Conservation (phyloP, 2,797 vertebrate genomes). For the Chrysolophus pictus region DNA sequence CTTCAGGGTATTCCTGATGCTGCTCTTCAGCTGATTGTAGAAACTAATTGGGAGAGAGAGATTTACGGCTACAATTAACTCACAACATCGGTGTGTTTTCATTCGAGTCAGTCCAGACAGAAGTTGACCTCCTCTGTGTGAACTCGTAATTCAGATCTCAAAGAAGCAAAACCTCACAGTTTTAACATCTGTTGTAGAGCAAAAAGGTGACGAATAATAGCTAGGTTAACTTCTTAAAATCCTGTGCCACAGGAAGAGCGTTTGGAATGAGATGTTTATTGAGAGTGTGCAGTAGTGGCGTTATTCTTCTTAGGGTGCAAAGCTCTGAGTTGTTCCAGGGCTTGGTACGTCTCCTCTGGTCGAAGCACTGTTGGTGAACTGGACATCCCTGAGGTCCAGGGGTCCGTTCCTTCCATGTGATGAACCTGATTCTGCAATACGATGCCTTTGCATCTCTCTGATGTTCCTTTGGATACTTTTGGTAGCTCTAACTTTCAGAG, state of each 20-base stretch:
- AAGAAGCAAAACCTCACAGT: not conserved
- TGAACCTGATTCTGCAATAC: not conserved
- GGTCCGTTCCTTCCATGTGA: not conserved
- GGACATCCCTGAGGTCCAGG: not conserved
- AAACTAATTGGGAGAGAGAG: not conserved
- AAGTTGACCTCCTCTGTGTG: not conserved
- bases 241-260: not conserved
- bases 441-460: not conserved
- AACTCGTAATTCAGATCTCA: not conserved
- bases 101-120: not conserved
- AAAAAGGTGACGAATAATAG: not conserved
- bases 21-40: slow-evolving; percentile 22
- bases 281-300: not conserved
- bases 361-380: not conserved
- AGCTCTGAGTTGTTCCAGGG: not conserved
- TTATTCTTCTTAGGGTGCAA: not conserved
- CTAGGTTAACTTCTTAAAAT: not conserved
- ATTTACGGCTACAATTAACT: not conserved
- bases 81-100: not conserved
- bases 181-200: not conserved
- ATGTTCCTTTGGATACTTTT: slow-evolving; percentile 30
- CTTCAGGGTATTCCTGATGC: slow-evolving; percentile 7
- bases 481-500: not conserved
- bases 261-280: not conserved
- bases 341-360: not conserved